Base-by-base conservation (phyloP, 2,113 vertebrate genomes). In the Oncorhynchus keta region DNA sequence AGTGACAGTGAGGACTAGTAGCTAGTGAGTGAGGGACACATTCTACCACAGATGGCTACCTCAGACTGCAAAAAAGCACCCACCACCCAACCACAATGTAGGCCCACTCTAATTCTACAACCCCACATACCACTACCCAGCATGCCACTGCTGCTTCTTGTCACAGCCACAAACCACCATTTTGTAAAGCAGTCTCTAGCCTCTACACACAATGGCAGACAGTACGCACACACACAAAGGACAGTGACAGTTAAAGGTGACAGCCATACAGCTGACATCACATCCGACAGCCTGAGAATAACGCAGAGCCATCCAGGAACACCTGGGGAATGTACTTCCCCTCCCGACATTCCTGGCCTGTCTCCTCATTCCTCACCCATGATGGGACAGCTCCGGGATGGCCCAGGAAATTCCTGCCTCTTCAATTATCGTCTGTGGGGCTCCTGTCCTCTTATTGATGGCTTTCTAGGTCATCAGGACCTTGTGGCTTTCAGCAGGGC, bases 381-480 rank as follows among this genome's bases (percentile, higher is more conserved):
- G 72, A 89, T 45, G 39, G 39, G 39, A 45, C 39, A 45, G 91
- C 87, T 88, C 73, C 12, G 82, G 86, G 87, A 89, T 89, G 85
- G 89, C 89, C 82, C 87, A 95, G 87, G 93, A 95, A 94, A 95
- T 95, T 94, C 91, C 92, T 89, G 92, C 94, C 93, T 95, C 94
- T 95, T 95, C 95, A 95, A 94, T 95, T 96, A 95, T 95, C 94
- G 93, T 93, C 92, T 89, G 93, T 92, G 93, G 94, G 94, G 93
- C 93, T 92, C 92, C 88, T 89, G 89, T 91, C 93, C 94, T 93
- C 95, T 95, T 95, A 96, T 96, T 96, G 95, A 96, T 96, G 95
- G 92, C 93, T 95, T 97, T 96, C 94, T 97, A 96, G 96, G 96
- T 96, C 96, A 97, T 92, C 94, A 92, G n/a, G 93, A 93, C 94